Evolutionary conservation across 2,113 vertebrate species (phyloP).

Genomic region (Mus pahari): DNA sequence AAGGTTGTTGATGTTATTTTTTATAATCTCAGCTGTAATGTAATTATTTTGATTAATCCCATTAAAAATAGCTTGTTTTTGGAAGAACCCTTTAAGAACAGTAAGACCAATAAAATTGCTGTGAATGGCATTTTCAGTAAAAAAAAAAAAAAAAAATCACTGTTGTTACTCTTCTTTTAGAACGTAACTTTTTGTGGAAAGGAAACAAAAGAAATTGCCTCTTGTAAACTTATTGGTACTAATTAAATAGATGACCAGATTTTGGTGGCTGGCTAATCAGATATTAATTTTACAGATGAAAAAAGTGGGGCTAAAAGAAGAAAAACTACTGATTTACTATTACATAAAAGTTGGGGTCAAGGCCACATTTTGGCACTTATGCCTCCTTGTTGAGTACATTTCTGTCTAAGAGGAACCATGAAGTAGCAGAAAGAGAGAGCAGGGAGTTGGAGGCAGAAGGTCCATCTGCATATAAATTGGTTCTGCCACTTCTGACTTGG

Average conservation of each 20-base stretch:
- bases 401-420: neutral
- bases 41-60: constrained; percentile 21
- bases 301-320: constrained; percentile 53
- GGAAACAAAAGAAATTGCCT: constrained; percentile 54
- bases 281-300: constrained; percentile 43
- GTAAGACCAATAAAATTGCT: neutral
- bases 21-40: neutral
- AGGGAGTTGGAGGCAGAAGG: neutral
- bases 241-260: constrained; percentile 43
- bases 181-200: constrained; percentile 47
- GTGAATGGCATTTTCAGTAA: neutral
- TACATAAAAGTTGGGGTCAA: neutral
- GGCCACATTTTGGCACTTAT: neutral
- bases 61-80: neutral
- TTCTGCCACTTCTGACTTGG: constrained; percentile 11
- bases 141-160: too few species aligned
- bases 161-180: neutral
- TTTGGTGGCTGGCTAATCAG: neutral
- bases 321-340: constrained; percentile 1
- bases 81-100: neutral
- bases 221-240: neutral
- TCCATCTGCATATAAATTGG: neutral
- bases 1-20: neutral
- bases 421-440: neutral
- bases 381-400: constrained; percentile 3